Percentiles rank a stretch among this genome's conserved stretches.
Evolutionary conservation across 2,888 invertebrate species (phyloP).

Genomic region (Pheosia gnoma): DNA sequence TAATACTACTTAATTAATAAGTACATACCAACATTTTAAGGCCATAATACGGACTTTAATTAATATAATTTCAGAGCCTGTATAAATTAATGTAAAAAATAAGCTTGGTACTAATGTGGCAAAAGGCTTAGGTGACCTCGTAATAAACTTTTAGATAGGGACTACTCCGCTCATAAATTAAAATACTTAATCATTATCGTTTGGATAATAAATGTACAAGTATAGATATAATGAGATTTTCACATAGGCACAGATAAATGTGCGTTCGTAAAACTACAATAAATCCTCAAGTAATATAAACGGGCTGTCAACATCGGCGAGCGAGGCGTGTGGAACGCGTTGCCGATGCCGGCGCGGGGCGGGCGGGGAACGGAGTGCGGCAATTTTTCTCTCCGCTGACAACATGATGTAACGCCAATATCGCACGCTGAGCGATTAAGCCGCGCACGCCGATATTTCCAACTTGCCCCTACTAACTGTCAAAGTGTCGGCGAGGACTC

Average conservation of each 20-base stretch:
- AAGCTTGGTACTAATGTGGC: too few relatives aligned
- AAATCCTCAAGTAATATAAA: conserved; percentile 79
- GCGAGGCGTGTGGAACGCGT: conserved; percentile 54
- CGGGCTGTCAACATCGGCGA: conserved; percentile 72
- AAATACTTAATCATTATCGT: conserved; percentile 13
- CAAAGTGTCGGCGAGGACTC: conserved; percentile 75
- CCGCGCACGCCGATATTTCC: conserved; percentile 83
- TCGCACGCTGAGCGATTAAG: conserved; percentile 83
- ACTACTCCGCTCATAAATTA: conserved; percentile 1
- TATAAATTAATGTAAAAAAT: too few relatives aligned
- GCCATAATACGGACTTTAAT: too few relatives aligned
- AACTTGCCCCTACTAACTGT: conserved; percentile 83
- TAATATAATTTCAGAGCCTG: too few relatives aligned
- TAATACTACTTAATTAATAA: too few relatives aligned
- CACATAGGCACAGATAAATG: conserved; percentile 65
- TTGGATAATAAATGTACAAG: conserved; percentile 11
- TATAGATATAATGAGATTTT: conserved; percentile 27
- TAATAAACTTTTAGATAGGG: too few relatives aligned
- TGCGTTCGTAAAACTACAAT: conserved; percentile 77
- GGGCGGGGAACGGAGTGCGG: conserved; percentile 65
- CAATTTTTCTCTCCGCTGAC: conserved; percentile 84
- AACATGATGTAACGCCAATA: conserved; percentile 84
- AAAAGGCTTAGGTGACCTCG: too few relatives aligned
- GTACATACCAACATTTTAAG: too few relatives aligned
- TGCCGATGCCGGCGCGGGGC: conserved; percentile 31